Base-by-base conservation (phyloP, 1,140 invertebrate genomes). In the Drosophila kikkawai region DNA sequence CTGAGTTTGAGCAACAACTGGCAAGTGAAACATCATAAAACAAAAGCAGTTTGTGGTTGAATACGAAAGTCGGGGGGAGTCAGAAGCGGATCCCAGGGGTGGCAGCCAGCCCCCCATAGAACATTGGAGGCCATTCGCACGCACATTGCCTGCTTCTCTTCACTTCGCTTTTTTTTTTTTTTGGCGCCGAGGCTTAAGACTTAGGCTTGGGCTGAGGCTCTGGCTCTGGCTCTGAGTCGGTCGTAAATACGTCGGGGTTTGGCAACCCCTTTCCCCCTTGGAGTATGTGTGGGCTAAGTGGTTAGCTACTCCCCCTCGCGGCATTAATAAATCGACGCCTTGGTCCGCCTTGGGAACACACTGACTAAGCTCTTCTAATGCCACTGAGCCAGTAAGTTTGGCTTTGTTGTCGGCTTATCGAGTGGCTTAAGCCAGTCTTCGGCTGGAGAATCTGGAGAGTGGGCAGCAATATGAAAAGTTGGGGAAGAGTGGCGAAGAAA, bases 1-100 rank as follows among this genome's bases (percentile, higher is more conserved):
- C 29, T 12, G 26, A 56, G 58, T 45, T 66, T 48, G 51, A 78
- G 75, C 75, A 78, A 78, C 57, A 85, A 75, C 63, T 71, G 79
- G 74, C 71, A 84, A 73, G 58, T 77, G 64, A 71, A 78, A 70
- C 68, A 69, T 65, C 78, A 68, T 78, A 80, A 66, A 84, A 73
- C 82, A 79, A 79, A 64, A 70, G 64, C 79, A 82, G 76, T 79
- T 81, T 73, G 78, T 29, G 68, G 83, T 73, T 82, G 63, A 78
- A 68, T 41, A 17, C 50, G 26, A 59, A 45, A 6, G 5, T 12
- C 1, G 13, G 26, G 15, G n/a, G 41, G 4, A 17, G 3, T 6
- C 26, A 61, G 79, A 48, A 61, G 66, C n/a, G 58, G 8, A 13
- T 32, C 26, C 34, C 26, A 29, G n/a, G 29, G 51, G 51, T 55